phyloP scores from a whole-genome alignment of 2,797 vertebrate species.

The Ctenopoma kingsleyae region DNA sequence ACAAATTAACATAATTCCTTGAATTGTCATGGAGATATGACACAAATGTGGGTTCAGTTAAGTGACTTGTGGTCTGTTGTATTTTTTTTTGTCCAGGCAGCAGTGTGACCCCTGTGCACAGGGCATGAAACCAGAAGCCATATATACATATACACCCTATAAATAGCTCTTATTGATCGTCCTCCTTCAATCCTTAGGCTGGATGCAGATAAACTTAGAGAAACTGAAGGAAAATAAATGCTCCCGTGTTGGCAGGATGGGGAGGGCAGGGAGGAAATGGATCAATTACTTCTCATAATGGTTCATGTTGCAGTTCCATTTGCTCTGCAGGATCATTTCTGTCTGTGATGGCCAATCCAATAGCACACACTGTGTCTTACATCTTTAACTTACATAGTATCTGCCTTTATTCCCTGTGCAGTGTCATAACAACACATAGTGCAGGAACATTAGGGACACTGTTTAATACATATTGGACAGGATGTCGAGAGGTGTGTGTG shows the following conservation, averaged over 20 bases:
- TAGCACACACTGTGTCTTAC: neutral
- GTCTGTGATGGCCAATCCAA: neutral
- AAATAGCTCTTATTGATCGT: slow-evolving; percentile 72
- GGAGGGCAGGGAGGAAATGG: neutral
- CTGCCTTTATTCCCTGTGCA: too few species aligned
- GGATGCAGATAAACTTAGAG: slow-evolving; percentile 52
- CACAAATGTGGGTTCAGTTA: neutral
- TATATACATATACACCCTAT: slow-evolving; percentile 49
- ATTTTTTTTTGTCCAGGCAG: neutral
- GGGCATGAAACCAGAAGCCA: slow-evolving; percentile 60
- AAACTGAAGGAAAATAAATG: slow-evolving; percentile 57
- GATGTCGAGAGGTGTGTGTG: neutral
- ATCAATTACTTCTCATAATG: slow-evolving; percentile 4
- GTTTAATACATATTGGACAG: neutral
- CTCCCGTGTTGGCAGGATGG: neutral
- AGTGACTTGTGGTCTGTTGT: slow-evolving; percentile 23
- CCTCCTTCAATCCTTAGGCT: slow-evolving; percentile 12
- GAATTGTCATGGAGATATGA: slow-evolving; percentile 9
- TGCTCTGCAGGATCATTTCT: neutral
- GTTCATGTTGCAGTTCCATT: neutral
- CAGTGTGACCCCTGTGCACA: slow-evolving; percentile 5
- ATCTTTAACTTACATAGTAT: too few species aligned
- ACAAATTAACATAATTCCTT: neutral
- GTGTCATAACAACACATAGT: neutral
- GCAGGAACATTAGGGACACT: neutral